Base-by-base conservation (phyloP, 1,140 invertebrate species). In the Drosophila jambulina region DNA sequence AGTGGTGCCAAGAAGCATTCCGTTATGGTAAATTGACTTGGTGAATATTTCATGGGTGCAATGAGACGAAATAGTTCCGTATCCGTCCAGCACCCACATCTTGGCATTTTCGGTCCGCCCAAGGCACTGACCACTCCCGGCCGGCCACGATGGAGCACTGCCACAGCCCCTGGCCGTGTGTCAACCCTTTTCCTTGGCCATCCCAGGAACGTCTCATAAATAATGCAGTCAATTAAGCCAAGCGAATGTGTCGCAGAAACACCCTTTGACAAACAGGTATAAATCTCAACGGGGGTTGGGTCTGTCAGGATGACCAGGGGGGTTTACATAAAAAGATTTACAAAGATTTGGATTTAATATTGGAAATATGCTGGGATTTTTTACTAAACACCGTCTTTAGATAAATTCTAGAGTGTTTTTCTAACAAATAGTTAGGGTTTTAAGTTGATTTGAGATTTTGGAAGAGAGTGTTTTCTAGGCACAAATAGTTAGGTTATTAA, bases 1-100 rank as follows among this genome's bases (percentile, higher is more conserved):
- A 40, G 54, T 19, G 25, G 45, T 21, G 51, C 8, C 3, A 21
- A 49, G 25, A n/a, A 43, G 57, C 45, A 65, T 74, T 84, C 68
- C 82, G 82, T 84, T 85, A 84, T 85, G 72, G 23, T 85, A 85
- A 84, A 85, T 84, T 78, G 82, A 85, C 67, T 78, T 85, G 56
- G 27, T 85, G 78, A 85, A 85, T 85, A 85, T 85, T 85, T 85
- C 23, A 85, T 85, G 68, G 40, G 13, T 4, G n/a, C 53, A 64
- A 27, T 42, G 38, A 51, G 25, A 53, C 46, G 36, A 78, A 83
- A 77, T 83, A 84, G 81, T 84, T 84, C 25, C 19, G 23, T 2
- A 25, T 42, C 54, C 61, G 21, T 49, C 5, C 54, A 56, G 27
- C 36, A 53, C 53, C 46, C 43, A 60, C 32, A 51, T 45, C 62